These are phyloP conservation scores for Caenorhabditis brenneri DNA, from an alignment of 1,140 invertebrate species.

Conservation along the genomic window DNA sequence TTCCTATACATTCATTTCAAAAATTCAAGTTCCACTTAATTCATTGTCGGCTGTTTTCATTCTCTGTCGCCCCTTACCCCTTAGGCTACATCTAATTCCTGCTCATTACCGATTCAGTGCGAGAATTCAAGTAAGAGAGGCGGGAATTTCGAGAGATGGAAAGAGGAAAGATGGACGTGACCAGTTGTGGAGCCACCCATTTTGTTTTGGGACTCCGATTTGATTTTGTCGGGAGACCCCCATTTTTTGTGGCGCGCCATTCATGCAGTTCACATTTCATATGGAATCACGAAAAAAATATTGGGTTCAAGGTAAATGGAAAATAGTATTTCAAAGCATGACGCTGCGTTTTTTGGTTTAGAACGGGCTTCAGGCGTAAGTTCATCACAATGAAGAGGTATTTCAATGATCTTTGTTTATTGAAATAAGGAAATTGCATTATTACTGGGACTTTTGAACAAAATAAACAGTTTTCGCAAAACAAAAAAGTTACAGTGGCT, in stretches of 20 bases:
- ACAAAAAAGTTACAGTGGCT: too few species aligned
- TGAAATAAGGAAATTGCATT: too few species aligned
- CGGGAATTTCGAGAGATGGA: neutral
- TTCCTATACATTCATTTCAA: neutral
- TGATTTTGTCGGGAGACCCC: constrained; percentile 12
- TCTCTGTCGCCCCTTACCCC: neutral
- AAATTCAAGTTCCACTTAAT: neutral
- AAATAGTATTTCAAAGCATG: too few species aligned
- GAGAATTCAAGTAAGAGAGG: constrained; percentile 16
- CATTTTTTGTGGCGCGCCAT: neutral
- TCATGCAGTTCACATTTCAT: too few species aligned
- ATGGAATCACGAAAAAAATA: too few species aligned
- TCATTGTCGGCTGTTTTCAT: neutral
- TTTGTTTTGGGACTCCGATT: constrained; percentile 32
- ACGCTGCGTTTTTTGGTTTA: too few species aligned
- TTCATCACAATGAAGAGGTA: too few species aligned
- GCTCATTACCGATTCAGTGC: constrained; percentile 37
- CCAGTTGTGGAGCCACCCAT: constrained; percentile 29
- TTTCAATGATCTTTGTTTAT: too few species aligned
- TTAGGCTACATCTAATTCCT: constrained; percentile 32
- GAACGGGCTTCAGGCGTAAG: too few species aligned
- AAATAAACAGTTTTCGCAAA: too few species aligned
- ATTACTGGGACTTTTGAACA: too few species aligned
- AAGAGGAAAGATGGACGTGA: constrained; percentile 14
- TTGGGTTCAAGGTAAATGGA: too few species aligned